phyloP scores from a whole-genome alignment of 2,797 vertebrate genomes.

The Aldrovandia affinis region DNA sequence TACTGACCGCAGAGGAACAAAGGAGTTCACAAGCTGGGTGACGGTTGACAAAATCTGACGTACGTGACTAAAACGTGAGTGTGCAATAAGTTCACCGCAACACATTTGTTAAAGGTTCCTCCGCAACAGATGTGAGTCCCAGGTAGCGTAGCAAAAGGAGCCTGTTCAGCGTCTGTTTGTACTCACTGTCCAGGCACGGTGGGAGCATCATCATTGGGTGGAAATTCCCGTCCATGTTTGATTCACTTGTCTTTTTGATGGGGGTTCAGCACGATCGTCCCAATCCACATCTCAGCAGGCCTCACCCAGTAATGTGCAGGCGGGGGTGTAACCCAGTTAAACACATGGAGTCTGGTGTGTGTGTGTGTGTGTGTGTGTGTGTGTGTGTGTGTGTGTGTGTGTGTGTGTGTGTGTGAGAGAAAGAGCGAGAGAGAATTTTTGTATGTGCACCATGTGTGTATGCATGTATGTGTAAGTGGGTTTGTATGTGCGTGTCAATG shows the following conservation, averaged over 20 bases:
- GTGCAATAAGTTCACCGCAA: background rate
- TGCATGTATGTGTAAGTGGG: background rate
- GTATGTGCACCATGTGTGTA: too few relatives aligned
- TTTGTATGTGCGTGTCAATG: too few relatives aligned
- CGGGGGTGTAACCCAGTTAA: slow-evolving; percentile 6
- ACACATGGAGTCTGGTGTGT: background rate
- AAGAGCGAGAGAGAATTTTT: too few relatives aligned
- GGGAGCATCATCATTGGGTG: slow-evolving; percentile 3
- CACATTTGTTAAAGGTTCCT: background rate
- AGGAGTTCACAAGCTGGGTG: too few relatives aligned
- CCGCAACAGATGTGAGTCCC: background rate
- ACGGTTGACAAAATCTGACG: too few relatives aligned
- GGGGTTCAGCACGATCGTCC: background rate
- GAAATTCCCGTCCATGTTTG: slow-evolving; percentile 1
- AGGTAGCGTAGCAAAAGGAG: background rate
- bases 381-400: too few relatives aligned
- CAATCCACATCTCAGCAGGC: background rate
- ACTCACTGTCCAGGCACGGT: slow-evolving; percentile 13
- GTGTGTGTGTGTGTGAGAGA: too few relatives aligned
- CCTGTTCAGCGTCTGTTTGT: background rate
- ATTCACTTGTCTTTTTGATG: background rate
- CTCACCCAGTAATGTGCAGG: background rate
- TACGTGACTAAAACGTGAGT: too few relatives aligned
- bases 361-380: background rate
- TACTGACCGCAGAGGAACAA: background rate